A percentile compares a stretch with the other conserved stretches of the same genome.
phyloP scores from a whole-genome alignment of 2,113 vertebrate genomes.

The Buteo buteo region DNA sequence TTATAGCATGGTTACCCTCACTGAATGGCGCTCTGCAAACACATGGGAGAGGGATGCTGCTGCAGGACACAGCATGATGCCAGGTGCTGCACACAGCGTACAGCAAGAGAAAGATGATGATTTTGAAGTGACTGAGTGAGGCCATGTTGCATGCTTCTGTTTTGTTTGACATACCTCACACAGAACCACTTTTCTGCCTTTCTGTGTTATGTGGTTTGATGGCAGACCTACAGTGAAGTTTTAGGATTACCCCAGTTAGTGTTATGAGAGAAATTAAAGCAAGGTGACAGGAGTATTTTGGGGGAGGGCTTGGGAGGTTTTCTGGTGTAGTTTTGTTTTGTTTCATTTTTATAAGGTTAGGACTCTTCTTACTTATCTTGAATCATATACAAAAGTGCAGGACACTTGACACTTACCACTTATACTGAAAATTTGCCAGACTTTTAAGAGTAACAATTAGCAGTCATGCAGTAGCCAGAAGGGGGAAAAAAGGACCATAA shows the following conservation, averaged over 20 bases:
- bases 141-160: not conserved
- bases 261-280: not conserved
- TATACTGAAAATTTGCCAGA: not conserved
- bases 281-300: not conserved
- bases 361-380: not conserved
- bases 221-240: not conserved
- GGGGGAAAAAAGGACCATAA: not conserved
- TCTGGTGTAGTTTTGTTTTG: not conserved
- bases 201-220: fast-evolving
- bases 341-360: not conserved
- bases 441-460: not conserved
- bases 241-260: not conserved
- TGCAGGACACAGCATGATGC: not conserved
- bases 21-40: fast-evolving
- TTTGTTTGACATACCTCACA: not conserved
- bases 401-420: not conserved
- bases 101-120: not conserved
- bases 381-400: not conserved
- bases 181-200: not conserved
- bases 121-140: not conserved
- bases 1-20: not conserved
- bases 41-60: not conserved
- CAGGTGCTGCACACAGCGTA: not conserved
- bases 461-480: not conserved
- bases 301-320: not conserved